A percentile compares a stretch with the other conserved stretches of the same genome.
These are phyloP conservation scores for Aldabrachelys gigantea DNA, from an alignment of 2,113 vertebrate species.

Conservation along the genomic window DNA sequence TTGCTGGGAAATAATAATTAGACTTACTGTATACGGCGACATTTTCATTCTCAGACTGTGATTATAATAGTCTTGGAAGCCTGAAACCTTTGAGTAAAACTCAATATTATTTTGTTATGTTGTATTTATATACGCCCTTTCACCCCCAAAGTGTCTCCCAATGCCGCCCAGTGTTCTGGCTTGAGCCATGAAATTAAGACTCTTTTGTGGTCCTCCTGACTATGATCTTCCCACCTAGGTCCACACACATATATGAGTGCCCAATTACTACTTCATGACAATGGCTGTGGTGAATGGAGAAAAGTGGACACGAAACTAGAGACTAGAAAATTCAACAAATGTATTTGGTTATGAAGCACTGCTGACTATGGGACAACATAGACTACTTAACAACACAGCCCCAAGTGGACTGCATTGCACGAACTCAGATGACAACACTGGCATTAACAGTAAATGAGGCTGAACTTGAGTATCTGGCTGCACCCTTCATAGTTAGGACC, in stretches of 20 bases:
- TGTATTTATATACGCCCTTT: not conserved
- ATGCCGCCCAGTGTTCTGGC: not conserved
- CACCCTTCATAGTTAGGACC: not conserved
- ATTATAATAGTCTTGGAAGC: not conserved
- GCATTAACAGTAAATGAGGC: not conserved
- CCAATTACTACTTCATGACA: not conserved
- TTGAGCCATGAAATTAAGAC: not conserved
- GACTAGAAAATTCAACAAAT: not conserved
- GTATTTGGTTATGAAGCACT: not conserved
- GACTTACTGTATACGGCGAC: not conserved
- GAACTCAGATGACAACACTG: not conserved
- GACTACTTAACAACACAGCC: not conserved
- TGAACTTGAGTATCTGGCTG: not conserved
- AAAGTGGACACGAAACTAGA: not conserved
- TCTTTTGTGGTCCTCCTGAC: not conserved
- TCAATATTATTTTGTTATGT: not conserved
- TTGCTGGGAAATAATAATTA: slow-evolving; percentile 41
- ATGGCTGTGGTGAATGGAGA: not conserved
- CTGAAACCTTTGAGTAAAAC: not conserved
- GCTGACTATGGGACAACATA: fast-evolving
- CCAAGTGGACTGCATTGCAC: not conserved
- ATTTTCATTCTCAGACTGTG: slow-evolving; percentile 45
- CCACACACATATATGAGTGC: not conserved
- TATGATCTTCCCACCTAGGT: fast-evolving
- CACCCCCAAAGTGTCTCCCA: not conserved